Percentiles rank a stretch among this genome's conserved stretches.
These are phyloP conservation scores for Limanda limanda DNA, from an alignment of 2,113 vertebrate genomes.

Conservation along the genomic window DNA sequence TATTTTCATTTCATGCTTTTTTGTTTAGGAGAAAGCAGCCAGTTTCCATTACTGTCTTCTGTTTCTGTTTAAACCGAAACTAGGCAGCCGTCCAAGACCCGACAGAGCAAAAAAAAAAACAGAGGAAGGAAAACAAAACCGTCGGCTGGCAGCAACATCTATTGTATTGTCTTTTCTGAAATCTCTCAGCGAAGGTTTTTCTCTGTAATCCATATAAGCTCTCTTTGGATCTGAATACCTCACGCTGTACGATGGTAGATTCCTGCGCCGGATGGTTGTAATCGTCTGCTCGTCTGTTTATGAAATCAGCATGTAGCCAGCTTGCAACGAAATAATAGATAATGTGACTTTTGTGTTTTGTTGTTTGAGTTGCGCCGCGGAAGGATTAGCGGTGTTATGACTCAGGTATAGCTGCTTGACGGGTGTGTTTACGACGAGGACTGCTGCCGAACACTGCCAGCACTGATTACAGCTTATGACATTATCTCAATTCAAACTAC, in stretches of 20 bases:
- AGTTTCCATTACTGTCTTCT: constrained; percentile 69
- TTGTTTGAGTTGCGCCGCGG: constrained; percentile 21
- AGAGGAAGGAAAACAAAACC: constrained; percentile 18
- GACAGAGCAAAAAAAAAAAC: constrained; percentile 9
- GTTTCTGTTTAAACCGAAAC: constrained; percentile 70
- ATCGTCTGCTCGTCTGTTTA: constrained; percentile 20
- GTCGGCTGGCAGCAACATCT: constrained; percentile 23
- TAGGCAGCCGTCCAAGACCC: constrained; percentile 55
- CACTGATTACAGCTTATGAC: constrained; percentile 34
- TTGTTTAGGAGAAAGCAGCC: constrained; percentile 61
- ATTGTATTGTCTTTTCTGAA: constrained; percentile 48
- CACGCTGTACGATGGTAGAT: constrained; percentile 9
- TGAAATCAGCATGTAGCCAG: neutral
- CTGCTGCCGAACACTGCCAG: constrained; percentile 13
- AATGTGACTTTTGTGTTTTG: constrained; percentile 13
- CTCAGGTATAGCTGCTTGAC: constrained; percentile 41
- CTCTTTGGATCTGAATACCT: constrained; percentile 34
- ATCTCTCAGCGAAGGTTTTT: constrained; percentile 10
- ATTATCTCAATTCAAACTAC: constrained; percentile 42
- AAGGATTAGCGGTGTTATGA: constrained; percentile 33
- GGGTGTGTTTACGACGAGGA: constrained; percentile 23
- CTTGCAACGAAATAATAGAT: neutral
- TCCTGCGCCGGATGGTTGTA: constrained; percentile 20
- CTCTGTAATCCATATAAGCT: constrained; percentile 26
- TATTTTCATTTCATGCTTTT: constrained; percentile 65